phyloP scores from a whole-genome alignment of 2,888 invertebrate species.

The Lochmaea crataegi region DNA sequence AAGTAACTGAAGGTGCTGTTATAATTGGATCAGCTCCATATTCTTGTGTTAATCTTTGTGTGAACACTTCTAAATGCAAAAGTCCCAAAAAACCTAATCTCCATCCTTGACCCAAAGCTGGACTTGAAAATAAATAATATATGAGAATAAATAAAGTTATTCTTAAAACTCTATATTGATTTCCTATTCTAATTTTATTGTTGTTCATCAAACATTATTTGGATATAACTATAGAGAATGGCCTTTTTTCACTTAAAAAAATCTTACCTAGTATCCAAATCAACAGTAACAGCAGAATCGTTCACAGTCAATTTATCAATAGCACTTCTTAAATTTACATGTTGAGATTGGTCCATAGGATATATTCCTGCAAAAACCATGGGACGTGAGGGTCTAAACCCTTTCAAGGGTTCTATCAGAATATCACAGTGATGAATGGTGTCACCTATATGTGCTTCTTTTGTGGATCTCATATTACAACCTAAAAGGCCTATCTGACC shows the following conservation, averaged over 20 bases:
- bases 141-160: no score
- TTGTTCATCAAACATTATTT: no score
- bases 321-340: constrained; percentile 78
- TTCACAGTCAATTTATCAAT: constrained; percentile 93
- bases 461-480: constrained; percentile 81
- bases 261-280: constrained; percentile 81
- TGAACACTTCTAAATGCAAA: constrained; percentile 89
- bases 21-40: constrained; percentile 84
- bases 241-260: not conserved
- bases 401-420: constrained; percentile 71
- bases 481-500: constrained; percentile 95
- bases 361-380: constrained; percentile 92
- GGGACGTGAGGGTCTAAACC: constrained; percentile 77
- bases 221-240: no score
- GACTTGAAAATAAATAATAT: constrained; percentile 67
- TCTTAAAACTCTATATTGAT: no score
- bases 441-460: constrained; percentile 82
- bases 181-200: no score
- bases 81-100: constrained; percentile 88
- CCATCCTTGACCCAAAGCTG: constrained; percentile 91
- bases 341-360: constrained; percentile 91
- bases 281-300: constrained; percentile 90
- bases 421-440: constrained; percentile 72
- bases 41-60: constrained; percentile 86
- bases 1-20: constrained; percentile 89